Evolutionary conservation across 2,888 invertebrate species (phyloP).

Genomic region (Papilio gigon): DNA sequence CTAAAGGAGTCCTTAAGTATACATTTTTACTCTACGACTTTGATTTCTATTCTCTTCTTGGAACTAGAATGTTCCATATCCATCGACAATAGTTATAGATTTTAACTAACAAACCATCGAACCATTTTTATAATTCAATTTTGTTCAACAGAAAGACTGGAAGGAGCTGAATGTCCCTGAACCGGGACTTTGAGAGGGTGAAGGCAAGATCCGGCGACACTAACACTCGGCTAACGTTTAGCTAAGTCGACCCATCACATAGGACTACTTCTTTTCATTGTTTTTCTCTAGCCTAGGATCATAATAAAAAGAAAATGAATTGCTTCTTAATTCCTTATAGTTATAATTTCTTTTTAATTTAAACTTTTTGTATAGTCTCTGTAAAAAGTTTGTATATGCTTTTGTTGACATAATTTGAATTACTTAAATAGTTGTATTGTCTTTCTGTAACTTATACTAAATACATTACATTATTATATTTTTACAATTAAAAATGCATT

Average conservation of each 20-base stretch:
- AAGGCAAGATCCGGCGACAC: conserved; percentile 42
- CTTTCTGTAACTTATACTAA: not conserved
- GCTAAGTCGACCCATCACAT: not conserved
- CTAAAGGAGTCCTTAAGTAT: not conserved
- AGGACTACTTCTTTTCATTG: not conserved
- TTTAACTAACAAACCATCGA: not conserved
- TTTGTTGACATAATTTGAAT: too few relatives aligned
- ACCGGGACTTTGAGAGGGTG: conserved; percentile 50
- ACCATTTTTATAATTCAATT: conserved; percentile 34
- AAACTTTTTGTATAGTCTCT: not conserved
- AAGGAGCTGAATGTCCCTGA: conserved; percentile 73
- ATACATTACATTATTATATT: not conserved
- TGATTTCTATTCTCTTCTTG: too few relatives aligned
- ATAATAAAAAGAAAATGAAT: not conserved
- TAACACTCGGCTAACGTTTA: not conserved
- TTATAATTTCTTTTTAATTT: not conserved
- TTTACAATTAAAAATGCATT: conserved; percentile 8
- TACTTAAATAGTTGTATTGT: not conserved
- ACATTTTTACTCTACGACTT: too few relatives aligned
- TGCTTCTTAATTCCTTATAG: not conserved
- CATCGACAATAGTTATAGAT: not conserved
- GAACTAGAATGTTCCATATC: not conserved
- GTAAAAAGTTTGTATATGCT: too few relatives aligned
- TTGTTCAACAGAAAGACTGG: conserved; percentile 70
- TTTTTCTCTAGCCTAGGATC: not conserved